Evolutionary conservation across 2,797 vertebrate species (phyloP), one percentile per base, ranked within the genome.

Genomic region (Acanthornis magna): DNA sequence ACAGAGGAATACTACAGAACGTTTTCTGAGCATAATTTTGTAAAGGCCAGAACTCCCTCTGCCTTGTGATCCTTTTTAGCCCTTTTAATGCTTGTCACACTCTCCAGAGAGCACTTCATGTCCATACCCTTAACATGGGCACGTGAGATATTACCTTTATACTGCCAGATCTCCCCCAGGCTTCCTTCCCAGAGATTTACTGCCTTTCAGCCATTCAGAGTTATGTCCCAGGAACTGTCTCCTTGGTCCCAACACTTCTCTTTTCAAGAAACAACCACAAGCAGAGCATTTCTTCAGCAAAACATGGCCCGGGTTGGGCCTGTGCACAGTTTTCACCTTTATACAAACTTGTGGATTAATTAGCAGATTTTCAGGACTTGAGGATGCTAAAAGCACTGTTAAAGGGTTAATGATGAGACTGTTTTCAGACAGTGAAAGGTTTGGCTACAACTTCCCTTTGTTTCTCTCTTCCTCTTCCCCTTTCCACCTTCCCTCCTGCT

Each of bases 401-500:
- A 38, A 87, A 95, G 85, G 43, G 74, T 95, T 94, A 90, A 91
- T 1, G 7, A 11, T 3, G 9, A 73, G 71, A 26, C 57, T 88
- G 32, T 55, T 94, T 91, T 71, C 71, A 67, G 30, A 71, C 50
- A 80, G 18, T 27, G 65, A 92, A 90, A 92, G 43, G 34, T 66
- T 77, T 92, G 77, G 53, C 54, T 85, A 70, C 65, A 88, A 62
- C 51, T 95, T 88, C 67, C 30, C 60, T 94, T 93, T 87, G 61
- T 71, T 96, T 90, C 47, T 40, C 16, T 74, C 55, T 55, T 87
- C 26, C 77, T 91, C 36, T 63, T 91, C 54, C 62, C 36, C 81
- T 91, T 60, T n/a, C 61, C 48, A 82, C 91, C 77, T 96, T 91
- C 60, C 60, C 83, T 90, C 70, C 93, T 70, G 62, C 83, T 79